Evolutionary conservation across 2,113 vertebrate genomes (phyloP), one percentile per base, ranked within the genome.

Genomic region (Triplophysa siluroides): DNA sequence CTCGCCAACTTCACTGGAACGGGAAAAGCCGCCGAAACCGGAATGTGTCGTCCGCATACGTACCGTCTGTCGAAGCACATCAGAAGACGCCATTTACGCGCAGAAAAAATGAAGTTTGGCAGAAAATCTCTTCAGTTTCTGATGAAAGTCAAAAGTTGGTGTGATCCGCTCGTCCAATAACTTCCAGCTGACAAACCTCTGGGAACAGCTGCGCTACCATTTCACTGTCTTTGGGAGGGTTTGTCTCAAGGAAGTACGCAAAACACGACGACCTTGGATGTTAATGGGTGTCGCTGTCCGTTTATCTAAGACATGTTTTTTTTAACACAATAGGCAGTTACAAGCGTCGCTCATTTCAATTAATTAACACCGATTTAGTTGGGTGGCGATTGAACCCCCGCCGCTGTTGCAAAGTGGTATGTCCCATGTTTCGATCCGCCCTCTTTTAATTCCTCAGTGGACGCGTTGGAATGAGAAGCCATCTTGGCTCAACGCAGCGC

Each of bases 11-110:
- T 63, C 38, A 33, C 13, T 64, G 14, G 81, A 69, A 38, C 8
- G 0, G 62, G 8, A 3, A 62, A 78, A 83, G 1, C 7, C 62
- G 6, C 45, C 3, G 19, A 65, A 38, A 7, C 6, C 0, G 10
- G 5, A 16, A 29, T 21, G 13, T 38, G 13, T 65, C 3, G 24
- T 38, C 8, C 2, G 3, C 43, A 80, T 68, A 88, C 91, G 23
- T 64, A 92, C 92, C 91, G 84, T 89, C 79, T 92, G 91, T 58
- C 89, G 91, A 74, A 88, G 87, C 69, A 93, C 91, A 70, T 93
- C 92, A 10, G 90, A 88, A 11, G 90, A 92, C 74, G 91, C 88
- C 92, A 93, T 93, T 68, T 50, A 63, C 10, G n/a, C 61, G 23
- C 23, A 43, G n/a, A 72, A 3, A 63, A 43, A 2, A 33, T 11